phyloP scores from a whole-genome alignment of 2,888 invertebrate species.

The Erebia ligea region DNA sequence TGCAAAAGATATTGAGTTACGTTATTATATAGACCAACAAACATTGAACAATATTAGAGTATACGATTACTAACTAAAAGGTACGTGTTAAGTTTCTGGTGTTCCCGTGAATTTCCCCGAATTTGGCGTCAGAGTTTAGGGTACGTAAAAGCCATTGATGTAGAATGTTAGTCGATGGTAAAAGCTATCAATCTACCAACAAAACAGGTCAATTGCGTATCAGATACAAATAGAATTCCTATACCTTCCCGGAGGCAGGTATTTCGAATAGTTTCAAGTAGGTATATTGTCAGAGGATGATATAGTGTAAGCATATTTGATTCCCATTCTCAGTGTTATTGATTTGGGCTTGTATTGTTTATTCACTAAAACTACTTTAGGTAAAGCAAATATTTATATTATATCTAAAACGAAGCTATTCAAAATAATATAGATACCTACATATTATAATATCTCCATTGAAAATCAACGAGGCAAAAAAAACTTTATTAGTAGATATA shows the following conservation, averaged over 20 bases:
- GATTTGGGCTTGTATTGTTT: conserved; percentile 15
- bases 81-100: conserved; percentile 1
- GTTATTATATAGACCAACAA: not conserved
- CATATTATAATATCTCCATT: not conserved
- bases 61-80: not conserved
- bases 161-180: too few relatives aligned
- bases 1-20: not conserved
- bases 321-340: conserved; percentile 11
- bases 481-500: too few relatives aligned
- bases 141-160: not conserved
- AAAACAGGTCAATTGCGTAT: not conserved
- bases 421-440: not conserved
- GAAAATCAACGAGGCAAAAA: not conserved
- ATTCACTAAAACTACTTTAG: not conserved
- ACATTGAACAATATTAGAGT: not conserved
- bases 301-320: conserved; percentile 10
- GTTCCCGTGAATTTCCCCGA: not conserved
- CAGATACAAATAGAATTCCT: not conserved
- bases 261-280: conserved; percentile 4
- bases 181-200: conserved; percentile 2
- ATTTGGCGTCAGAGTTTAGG: not conserved
- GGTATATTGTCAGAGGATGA: conserved; percentile 2
- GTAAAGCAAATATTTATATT: conserved; percentile 7
- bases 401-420: conserved; percentile 2
- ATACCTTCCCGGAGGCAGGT: not conserved